phyloP scores from a whole-genome alignment of 2,888 invertebrate genomes.

The Drosophila paramelanica region DNA sequence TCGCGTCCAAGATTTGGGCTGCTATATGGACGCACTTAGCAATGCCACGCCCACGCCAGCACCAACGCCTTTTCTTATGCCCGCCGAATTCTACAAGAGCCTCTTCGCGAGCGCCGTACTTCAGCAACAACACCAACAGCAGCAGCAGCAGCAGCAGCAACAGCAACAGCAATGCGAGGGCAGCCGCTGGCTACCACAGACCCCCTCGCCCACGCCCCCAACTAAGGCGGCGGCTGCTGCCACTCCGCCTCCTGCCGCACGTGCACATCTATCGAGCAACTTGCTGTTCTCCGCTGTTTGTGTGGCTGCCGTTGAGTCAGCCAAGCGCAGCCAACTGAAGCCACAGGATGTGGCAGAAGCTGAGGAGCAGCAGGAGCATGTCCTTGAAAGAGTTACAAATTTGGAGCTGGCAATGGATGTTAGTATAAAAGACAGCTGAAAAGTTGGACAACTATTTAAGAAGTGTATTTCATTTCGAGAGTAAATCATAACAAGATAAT shows the following conservation, averaged over 20 bases:
- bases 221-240: slow-evolving; percentile 5
- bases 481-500: neutral
- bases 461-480: neutral
- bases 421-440: slow-evolving; percentile 58
- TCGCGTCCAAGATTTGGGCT: slow-evolving; percentile 45
- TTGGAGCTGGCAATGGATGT: slow-evolving; percentile 55
- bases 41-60: slow-evolving; percentile 45
- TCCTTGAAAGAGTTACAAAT: slow-evolving; percentile 6
- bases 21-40: slow-evolving; percentile 52
- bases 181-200: slow-evolving; percentile 43
- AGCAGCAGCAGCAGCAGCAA: slow-evolving; percentile 86
- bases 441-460: neutral
- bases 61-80: slow-evolving; percentile 87
- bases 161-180: slow-evolving; percentile 76
- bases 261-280: slow-evolving; percentile 85
- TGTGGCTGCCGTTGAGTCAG: slow-evolving; percentile 66
- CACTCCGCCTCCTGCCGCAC: slow-evolving; percentile 29
- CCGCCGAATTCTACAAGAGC: slow-evolving; percentile 92
- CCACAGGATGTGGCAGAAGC: slow-evolving; percentile 9
- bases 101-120: slow-evolving; percentile 90
- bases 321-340: slow-evolving; percentile 60
- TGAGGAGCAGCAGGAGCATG: slow-evolving; percentile 2
- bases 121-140: slow-evolving; percentile 86
- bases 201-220: slow-evolving; percentile 55
- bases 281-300: slow-evolving; percentile 86